Evolutionary conservation across 2,113 vertebrate genomes (phyloP).

Genomic region (Indicator maculatus): DNA sequence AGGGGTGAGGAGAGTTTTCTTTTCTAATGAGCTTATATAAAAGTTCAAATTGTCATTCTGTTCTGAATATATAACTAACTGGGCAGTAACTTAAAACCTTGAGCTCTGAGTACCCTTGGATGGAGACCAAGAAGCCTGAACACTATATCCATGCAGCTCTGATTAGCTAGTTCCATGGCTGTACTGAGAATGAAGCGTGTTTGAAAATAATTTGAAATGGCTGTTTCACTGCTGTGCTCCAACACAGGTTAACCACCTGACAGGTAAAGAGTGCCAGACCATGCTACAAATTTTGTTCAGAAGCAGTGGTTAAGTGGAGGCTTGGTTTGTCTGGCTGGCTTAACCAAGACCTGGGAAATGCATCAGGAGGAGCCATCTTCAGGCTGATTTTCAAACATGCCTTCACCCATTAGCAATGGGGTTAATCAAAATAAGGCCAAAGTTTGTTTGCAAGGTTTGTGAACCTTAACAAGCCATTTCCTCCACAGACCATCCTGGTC

Average conservation of each 20-base stretch:
- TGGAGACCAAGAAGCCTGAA: slow-evolving; percentile 36
- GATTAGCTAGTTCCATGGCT: slow-evolving; percentile 7
- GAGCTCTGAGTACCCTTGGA: slow-evolving; percentile 18
- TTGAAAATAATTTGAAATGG: slow-evolving; percentile 23
- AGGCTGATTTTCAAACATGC: background rate
- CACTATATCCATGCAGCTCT: background rate
- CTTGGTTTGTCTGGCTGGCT: background rate
- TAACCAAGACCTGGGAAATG: background rate
- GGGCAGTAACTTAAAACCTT: slow-evolving; percentile 34
- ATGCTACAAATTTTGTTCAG: background rate
- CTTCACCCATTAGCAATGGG: background rate
- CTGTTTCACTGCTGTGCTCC: background rate
- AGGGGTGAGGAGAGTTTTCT: background rate
- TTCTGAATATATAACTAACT: background rate
- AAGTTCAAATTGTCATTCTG: slow-evolving; percentile 1
- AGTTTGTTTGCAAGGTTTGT: slow-evolving; percentile 24
- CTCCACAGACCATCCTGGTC: slow-evolving; percentile 23
- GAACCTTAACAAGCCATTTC: slow-evolving; percentile 25
- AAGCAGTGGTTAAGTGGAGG: background rate
- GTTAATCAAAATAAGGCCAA: slow-evolving; percentile 29
- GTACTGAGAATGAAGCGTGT: background rate
- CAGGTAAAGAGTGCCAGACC: background rate
- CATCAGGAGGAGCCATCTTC: background rate
- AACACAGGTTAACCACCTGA: slow-evolving; percentile 6
- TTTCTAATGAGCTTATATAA: slow-evolving; percentile 1